Evolutionary conservation across 2,797 vertebrate species (phyloP).

Genomic region (Cirrhinus mrigala): DNA sequence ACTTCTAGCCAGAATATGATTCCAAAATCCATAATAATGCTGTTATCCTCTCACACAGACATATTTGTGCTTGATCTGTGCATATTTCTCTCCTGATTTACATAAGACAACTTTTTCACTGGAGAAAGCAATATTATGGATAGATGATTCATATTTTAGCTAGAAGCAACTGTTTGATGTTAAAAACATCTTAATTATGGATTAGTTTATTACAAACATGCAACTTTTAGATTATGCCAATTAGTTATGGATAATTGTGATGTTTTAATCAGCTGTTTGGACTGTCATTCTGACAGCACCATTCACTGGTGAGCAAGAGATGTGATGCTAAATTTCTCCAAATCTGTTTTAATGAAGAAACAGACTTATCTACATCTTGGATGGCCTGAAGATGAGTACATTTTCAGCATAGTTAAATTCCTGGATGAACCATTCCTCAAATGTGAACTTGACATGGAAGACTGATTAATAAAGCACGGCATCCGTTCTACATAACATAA

Average conservation of each 20-base stretch:
- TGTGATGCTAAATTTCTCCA: neutral
- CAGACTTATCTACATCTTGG: neutral
- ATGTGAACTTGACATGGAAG: neutral
- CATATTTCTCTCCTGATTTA: neutral
- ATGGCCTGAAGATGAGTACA: neutral
- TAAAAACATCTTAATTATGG: neutral
- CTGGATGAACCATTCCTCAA: neutral
- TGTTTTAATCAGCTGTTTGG: neutral
- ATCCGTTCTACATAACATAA: neutral
- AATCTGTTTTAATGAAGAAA: neutral
- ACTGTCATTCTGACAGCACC: neutral
- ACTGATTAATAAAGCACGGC: conserved; percentile 4
- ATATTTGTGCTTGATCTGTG: neutral
- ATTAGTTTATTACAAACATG: neutral
- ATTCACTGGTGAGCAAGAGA: neutral
- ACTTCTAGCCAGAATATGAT: too few relatives aligned
- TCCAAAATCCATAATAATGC: neutral
- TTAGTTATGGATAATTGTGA: neutral
- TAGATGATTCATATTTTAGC: neutral
- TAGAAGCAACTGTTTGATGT: neutral
- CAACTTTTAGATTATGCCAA: neutral
- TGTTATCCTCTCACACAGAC: neutral
- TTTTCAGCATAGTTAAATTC: neutral
- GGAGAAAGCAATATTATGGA: neutral
- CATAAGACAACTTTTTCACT: neutral